Base-by-base conservation (phyloP, 2,113 vertebrate species). In the Zingel zingel region DNA sequence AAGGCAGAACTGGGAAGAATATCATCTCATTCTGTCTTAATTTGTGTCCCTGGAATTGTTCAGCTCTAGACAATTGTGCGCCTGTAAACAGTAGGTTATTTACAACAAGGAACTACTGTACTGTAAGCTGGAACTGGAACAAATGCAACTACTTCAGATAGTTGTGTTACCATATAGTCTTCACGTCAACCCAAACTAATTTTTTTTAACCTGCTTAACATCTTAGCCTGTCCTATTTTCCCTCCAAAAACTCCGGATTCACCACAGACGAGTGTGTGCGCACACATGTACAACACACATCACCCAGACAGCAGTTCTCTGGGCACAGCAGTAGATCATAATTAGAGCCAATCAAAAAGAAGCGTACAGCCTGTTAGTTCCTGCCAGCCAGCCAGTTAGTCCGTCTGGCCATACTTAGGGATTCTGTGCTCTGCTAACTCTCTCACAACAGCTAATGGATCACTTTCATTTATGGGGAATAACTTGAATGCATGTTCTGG, bases 271-370 rank as follows among this genome's bases (percentile, higher is more conserved):
- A 50, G 50, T 43, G 61, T 47, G 58, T 21, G 7, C 30, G 10
- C 65, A 13, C 56, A 65, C 70, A 74, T 5, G 5, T 25, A 43
- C 56, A 39, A 74, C 80, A 82, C 72, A 86, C 88, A 81, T 67
- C 81, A 62, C 66, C 65, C 65, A 81, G 88, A 93, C 90, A 93
- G 92, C 91, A 64, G 15, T 91, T 93, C 91, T 84, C 84, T 36
- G 61, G 72, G 85, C 88, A 57, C 79, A 47, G 85, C 86, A 64
- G 88, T 93, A 83, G 88, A 93, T 94, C 91, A 91, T 91, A 91
- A 93, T 93, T 93, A 93, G 84, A 92, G 89, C 91, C 92, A 91
- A 92, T 94, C 90, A 93, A 86, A 92, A 88, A 84, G 82, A 85
- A 87, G 88, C 77, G 58, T 88, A 50, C 76, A 85, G 89, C 84